Evolutionary conservation across 2,113 vertebrate species (phyloP).

Genomic region (Laticauda laticaudata): DNA sequence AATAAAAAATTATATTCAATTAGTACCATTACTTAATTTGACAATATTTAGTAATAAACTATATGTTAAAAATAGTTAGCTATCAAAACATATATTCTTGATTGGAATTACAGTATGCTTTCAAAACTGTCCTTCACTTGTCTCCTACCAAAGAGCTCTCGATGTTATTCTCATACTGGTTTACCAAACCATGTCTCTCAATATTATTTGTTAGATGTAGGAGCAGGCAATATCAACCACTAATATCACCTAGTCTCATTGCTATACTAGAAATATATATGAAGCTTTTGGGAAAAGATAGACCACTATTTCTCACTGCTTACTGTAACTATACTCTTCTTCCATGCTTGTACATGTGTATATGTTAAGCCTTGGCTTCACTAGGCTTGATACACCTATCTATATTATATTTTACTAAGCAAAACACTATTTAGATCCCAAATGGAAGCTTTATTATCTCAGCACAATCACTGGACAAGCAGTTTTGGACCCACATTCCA

Average conservation of each 20-base stretch:
- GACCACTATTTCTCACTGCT: background rate
- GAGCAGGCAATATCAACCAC: background rate
- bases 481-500: background rate
- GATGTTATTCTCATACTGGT: background rate
- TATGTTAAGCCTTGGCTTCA: background rate
- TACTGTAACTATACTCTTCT: background rate
- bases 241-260: background rate
- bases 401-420: background rate
- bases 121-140: background rate
- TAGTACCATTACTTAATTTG: background rate
- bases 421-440: background rate
- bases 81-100: background rate
- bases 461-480: background rate
- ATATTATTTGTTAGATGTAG: background rate
- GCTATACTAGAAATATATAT: background rate
- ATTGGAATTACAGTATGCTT: background rate
- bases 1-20: fast-evolving
- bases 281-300: background rate
- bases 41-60: background rate
- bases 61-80: background rate
- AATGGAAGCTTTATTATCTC: background rate
- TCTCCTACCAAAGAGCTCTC: background rate
- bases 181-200: background rate
- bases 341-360: background rate
- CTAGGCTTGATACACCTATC: background rate